These are phyloP conservation scores for Rhagophthalmus giganteus DNA, from an alignment of 2,888 invertebrate species.

Conservation along the genomic window DNA sequence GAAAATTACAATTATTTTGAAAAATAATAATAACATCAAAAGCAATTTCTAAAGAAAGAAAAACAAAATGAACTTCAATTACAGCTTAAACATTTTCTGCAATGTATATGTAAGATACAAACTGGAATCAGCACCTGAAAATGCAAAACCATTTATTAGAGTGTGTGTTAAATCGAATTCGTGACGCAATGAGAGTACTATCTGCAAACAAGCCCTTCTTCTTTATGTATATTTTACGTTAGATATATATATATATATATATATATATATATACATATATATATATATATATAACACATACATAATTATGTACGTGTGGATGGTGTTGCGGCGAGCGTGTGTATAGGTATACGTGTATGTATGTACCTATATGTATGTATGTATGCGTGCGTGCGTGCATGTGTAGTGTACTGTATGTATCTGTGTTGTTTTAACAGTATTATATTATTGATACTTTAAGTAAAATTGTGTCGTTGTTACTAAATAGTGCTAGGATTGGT, in stretches of 20 bases:
- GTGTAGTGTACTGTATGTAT: constrained; percentile 27
- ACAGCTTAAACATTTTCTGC: constrained; percentile 43
- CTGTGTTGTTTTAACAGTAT: background rate
- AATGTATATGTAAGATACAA: constrained; percentile 20
- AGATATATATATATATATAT: too few species aligned
- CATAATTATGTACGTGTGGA: too few species aligned
- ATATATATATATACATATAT: too few species aligned
- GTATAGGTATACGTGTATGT: too few species aligned
- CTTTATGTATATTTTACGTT: too few species aligned
- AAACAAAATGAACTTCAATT: constrained; percentile 46
- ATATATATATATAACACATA: too few species aligned
- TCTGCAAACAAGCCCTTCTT: constrained; percentile 48
- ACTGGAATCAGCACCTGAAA: constrained; percentile 42
- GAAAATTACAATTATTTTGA: constrained; percentile 29
- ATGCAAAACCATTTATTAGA: constrained; percentile 31
- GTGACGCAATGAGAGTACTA: constrained; percentile 47
- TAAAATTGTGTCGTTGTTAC: too few species aligned
- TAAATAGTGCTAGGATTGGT: constrained; percentile 27
- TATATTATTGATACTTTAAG: background rate
- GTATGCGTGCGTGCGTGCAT: constrained; percentile 15
- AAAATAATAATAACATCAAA: constrained; percentile 34
- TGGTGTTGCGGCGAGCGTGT: too few species aligned
- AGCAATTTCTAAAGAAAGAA: constrained; percentile 32
- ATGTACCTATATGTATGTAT: too few species aligned
- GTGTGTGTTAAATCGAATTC: constrained; percentile 39